phyloP scores from a whole-genome alignment of 92 coral and sea anemone genomes.

The Parazoanthus darwini region DNA sequence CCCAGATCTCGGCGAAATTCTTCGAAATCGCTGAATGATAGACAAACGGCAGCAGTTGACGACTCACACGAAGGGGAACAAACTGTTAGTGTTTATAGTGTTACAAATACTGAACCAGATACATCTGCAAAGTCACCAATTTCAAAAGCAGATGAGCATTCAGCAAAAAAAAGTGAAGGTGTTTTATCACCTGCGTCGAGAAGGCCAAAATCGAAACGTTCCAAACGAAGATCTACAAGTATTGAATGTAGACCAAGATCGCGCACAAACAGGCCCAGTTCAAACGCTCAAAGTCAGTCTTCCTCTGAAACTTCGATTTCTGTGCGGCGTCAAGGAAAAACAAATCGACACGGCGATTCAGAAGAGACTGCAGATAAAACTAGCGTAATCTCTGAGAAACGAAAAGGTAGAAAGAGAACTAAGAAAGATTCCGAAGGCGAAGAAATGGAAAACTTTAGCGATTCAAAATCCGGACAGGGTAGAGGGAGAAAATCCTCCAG shows the following conservation, averaged over 20 bases:
- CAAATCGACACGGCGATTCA: neutral
- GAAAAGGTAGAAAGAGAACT: constrained; percentile 13
- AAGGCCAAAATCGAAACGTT: neutral
- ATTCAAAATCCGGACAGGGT: neutral
- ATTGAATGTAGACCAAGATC: constrained; percentile 17
- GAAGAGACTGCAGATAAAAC: neutral
- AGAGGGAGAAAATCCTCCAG: constrained; percentile 3
- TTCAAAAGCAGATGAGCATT: neutral
- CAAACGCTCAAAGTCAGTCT: constrained; percentile 4
- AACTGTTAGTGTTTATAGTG: neutral
- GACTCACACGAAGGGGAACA: neutral
- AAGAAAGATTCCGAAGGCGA: neutral
- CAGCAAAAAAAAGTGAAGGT: neutral
- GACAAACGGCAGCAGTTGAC: neutral
- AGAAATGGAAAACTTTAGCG: neutral
- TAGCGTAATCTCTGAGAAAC: neutral
- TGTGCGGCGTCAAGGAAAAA: neutral
- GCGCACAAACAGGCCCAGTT: neutral
- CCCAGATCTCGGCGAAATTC: constrained; percentile 55
- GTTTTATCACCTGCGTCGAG: neutral
- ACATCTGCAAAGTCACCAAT: neutral
- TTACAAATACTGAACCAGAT: neutral
- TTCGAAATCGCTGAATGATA: constrained; percentile 2
- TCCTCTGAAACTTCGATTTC: constrained; percentile 19
- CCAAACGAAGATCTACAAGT: constrained; percentile 20